phyloP scores from a whole-genome alignment of 2,797 vertebrate species.

The Bovichtus diacanthus region DNA sequence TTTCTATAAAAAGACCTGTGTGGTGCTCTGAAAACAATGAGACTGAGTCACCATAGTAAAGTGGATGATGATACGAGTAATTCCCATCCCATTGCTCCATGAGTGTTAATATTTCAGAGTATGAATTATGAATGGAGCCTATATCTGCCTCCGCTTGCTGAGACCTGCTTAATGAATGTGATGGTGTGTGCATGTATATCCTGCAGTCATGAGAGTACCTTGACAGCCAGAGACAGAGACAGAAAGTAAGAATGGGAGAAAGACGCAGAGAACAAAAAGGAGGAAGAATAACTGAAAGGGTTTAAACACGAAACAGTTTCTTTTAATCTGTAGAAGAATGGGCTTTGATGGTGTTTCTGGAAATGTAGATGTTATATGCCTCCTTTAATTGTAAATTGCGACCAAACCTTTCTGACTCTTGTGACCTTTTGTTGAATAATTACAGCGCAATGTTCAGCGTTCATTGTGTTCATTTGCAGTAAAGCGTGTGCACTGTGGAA shows the following conservation, averaged over 20 bases:
- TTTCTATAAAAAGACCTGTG: slow-evolving; percentile 38
- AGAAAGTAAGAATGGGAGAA: background rate
- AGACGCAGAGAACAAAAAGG: slow-evolving; percentile 6
- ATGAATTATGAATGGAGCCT: slow-evolving; percentile 76
- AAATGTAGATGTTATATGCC: slow-evolving; percentile 4
- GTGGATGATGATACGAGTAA: slow-evolving; percentile 50
- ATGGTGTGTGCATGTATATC: slow-evolving; percentile 46
- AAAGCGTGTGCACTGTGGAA: background rate
- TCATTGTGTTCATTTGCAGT: slow-evolving; percentile 16
- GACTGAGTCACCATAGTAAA: slow-evolving; percentile 61
- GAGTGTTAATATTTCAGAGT: slow-evolving; percentile 73
- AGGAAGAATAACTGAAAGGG: background rate
- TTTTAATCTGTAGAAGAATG: background rate
- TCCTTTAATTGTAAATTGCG: background rate
- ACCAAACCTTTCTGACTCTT: slow-evolving; percentile 11
- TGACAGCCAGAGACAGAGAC: slow-evolving; percentile 15
- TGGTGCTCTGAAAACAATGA: slow-evolving; percentile 41
- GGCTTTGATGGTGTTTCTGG: slow-evolving; percentile 5
- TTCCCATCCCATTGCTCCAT: slow-evolving; percentile 52
- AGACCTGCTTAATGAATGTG: slow-evolving; percentile 62
- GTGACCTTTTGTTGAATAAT: slow-evolving; percentile 9
- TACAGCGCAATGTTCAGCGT: background rate
- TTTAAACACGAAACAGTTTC: background rate
- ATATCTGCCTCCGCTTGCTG: slow-evolving; percentile 54
- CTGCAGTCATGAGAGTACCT: slow-evolving; percentile 21